phyloP scores from a whole-genome alignment of 2,888 invertebrate species.

The Coenonympha glycerion region DNA sequence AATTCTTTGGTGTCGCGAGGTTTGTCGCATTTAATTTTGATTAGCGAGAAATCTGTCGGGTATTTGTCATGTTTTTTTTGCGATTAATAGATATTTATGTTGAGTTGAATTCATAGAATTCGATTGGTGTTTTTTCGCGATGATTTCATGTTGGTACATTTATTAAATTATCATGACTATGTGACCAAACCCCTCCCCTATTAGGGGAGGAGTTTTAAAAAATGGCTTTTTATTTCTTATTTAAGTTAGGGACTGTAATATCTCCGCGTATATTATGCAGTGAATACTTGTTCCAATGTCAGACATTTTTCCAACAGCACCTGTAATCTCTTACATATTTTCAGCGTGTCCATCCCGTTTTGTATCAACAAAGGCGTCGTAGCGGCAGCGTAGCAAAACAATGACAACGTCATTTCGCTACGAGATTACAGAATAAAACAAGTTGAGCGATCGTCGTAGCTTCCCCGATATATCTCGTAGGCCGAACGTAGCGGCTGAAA shows the following conservation, averaged over 20 bases:
- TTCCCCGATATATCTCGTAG: conserved; percentile 41
- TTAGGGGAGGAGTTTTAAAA: too few species aligned
- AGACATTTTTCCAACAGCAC: neutral
- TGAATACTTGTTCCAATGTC: neutral
- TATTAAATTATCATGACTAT: too few species aligned
- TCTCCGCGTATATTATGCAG: neutral
- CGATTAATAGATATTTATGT: conserved; percentile 21
- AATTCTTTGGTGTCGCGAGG: conserved; percentile 32
- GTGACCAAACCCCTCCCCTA: too few species aligned
- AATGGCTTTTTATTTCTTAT: too few species aligned
- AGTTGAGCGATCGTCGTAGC: conserved; percentile 42
- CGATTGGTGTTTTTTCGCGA: neutral
- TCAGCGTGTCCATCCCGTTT: neutral
- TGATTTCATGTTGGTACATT: neutral
- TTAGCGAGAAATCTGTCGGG: conserved; percentile 30
- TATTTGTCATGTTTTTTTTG: conserved; percentile 19
- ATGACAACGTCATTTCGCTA: conserved; percentile 22
- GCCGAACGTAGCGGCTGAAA: conserved; percentile 58
- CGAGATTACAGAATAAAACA: conserved; percentile 40
- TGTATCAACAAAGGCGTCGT: neutral
- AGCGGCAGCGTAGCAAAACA: conserved; percentile 6
- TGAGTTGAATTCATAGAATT: conserved; percentile 9
- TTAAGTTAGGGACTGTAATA: too few species aligned
- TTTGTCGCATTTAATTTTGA: conserved; percentile 36
- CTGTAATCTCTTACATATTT: neutral